Evolutionary conservation across 2,888 invertebrate species (phyloP).

Genomic region (Sturmia bella): DNA sequence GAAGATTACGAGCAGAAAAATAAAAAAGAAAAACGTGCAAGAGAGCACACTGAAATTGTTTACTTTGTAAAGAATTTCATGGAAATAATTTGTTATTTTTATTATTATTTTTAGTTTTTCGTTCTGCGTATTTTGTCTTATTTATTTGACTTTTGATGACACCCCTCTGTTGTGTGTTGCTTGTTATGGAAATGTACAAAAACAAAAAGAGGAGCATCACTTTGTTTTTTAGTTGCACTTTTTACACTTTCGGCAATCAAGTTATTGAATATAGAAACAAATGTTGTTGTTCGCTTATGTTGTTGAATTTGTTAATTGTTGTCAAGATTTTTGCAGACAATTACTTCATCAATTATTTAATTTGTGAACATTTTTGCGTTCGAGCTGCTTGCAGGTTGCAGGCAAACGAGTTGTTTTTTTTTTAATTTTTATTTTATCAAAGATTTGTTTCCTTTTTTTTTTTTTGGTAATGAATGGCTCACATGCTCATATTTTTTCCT

Average conservation of each 20-base stretch:
- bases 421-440: too few relatives aligned
- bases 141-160: slow-evolving; percentile 33
- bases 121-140: not conserved
- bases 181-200: not conserved
- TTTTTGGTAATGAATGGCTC: too few relatives aligned
- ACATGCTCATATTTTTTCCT: not conserved
- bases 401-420: too few relatives aligned
- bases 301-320: not conserved
- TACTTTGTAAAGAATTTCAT: not conserved
- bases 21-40: not conserved
- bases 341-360: not conserved
- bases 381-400: too few relatives aligned
- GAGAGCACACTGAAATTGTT: not conserved
- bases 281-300: not conserved
- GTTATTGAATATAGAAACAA: not conserved
- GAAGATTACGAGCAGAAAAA: not conserved
- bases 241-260: slow-evolving; percentile 1
- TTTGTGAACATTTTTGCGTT: too few relatives aligned
- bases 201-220: not conserved
- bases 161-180: not conserved
- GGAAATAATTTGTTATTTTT: not conserved
- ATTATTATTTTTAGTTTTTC: slow-evolving; percentile 5
- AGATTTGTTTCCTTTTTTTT: not conserved
- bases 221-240: not conserved
- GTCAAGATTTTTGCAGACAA: not conserved